phyloP scores from a whole-genome alignment of 1,140 invertebrate species.

The Tetragnatha versicolor region DNA sequence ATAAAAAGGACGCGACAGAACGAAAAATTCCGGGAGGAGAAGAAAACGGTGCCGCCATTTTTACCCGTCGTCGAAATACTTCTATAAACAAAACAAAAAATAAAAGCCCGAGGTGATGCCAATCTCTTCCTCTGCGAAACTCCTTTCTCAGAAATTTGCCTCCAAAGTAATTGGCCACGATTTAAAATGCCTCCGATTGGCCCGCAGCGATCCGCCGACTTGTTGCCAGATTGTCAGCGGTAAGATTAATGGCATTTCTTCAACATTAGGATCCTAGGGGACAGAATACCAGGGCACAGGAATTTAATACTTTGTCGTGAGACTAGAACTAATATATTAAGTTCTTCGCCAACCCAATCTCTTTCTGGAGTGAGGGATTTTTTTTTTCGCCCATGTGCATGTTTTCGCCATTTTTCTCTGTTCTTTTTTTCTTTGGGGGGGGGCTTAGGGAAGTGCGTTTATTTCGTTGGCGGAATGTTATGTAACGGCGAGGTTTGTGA shows the following conservation, averaged over 20 bases:
- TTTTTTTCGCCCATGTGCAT: neutral
- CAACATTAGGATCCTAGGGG: conserved; percentile 5
- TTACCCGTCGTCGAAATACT: too few species aligned
- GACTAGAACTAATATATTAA: conserved; percentile 38
- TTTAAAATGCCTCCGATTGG: neutral
- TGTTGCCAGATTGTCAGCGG: conserved; percentile 37
- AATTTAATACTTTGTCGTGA: conserved; percentile 29
- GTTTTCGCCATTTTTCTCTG: neutral
- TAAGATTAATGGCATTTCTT: conserved; percentile 39
- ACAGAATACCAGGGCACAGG: conserved; percentile 30
- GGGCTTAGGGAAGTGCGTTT: too few species aligned
- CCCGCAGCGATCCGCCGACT: neutral
- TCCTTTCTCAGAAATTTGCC: too few species aligned
- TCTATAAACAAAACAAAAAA: neutral
- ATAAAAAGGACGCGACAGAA: too few species aligned
- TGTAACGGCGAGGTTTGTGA: conserved; percentile 36
- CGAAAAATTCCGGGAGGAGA: too few species aligned
- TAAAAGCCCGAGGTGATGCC: neutral
- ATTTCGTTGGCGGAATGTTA: too few species aligned
- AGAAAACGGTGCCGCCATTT: too few species aligned
- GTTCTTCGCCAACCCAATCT: neutral
- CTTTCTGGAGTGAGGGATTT: neutral
- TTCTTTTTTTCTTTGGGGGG: conserved; percentile 32
- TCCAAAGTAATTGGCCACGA: neutral
- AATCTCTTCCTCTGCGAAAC: too few species aligned